Percentiles rank a stretch among this genome's conserved stretches.
Conservation (phyloP, 2,888 invertebrate genomes). For the Hirtodrosophila alboralis region DNA sequence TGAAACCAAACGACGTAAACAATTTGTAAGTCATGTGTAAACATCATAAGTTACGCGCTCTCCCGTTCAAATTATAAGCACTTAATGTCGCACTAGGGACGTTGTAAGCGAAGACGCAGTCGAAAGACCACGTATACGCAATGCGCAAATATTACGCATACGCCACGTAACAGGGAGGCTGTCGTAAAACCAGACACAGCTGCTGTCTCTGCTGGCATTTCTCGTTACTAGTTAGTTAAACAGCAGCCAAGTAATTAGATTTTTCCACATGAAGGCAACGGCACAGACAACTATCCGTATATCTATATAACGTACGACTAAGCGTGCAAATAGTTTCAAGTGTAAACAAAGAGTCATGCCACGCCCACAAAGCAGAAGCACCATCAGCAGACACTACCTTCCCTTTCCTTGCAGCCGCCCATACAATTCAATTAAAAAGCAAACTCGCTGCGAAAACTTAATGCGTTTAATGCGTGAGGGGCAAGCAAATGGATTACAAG, state of each 20-base stretch:
- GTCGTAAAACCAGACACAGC: constrained; percentile 59
- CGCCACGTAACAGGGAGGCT: constrained; percentile 50
- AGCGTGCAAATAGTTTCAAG: constrained; percentile 64
- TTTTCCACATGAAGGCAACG: constrained; percentile 63
- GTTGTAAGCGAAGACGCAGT: not conserved
- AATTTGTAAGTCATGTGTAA: constrained; percentile 81
- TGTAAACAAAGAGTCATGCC: constrained; percentile 61
- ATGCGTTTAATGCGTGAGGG: constrained; percentile 76
- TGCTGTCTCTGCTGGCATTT: constrained; percentile 32
- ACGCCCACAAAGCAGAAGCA: constrained; percentile 27
- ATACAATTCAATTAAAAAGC: constrained; percentile 72
- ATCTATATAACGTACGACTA: not conserved
- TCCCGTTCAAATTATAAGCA: constrained; percentile 75
- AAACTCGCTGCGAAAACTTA: constrained; percentile 59
- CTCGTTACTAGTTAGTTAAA: constrained; percentile 61
- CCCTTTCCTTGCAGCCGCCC: constrained; percentile 34
- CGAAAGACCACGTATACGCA: constrained; percentile 44
- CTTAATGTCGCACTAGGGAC: constrained; percentile 65
- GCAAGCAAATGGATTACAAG: constrained; percentile 72
- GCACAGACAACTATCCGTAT: constrained; percentile 11
- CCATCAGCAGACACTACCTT: not conserved
- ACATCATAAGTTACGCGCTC: constrained; percentile 76
- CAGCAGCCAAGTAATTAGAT: constrained; percentile 74
- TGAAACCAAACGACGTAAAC: constrained; percentile 68
- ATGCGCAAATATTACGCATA: constrained; percentile 64